Evolutionary conservation across 2,888 invertebrate genomes (phyloP), one percentile per base, ranked within the genome.

Genomic region (Pristionchus fissidentatus): DNA sequence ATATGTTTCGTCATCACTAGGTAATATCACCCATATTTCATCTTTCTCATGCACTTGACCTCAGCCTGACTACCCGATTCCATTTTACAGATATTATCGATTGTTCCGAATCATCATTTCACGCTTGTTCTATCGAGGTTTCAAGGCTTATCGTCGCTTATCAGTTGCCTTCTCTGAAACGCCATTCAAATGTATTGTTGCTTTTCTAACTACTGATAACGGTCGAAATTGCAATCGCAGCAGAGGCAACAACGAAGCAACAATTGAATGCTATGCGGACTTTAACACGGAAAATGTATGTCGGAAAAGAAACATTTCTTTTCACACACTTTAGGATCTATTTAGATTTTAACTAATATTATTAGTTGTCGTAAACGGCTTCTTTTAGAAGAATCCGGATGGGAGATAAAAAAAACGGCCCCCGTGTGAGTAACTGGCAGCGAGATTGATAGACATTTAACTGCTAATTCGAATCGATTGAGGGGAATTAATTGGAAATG

Each of bases 141-240:
- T 70, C 70, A 3, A 19, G 32, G 38, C 43, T 43, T 41, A 43
- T 43, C 41, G 22, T 26, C 10, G n/a, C 10, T 3, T 41, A n/a
- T n/a, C n/a, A n/a, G n/a, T n/a, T n/a, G n/a, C n/a, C n/a, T 38
- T 70, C 70, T n/a, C 70, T 41, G 70, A 70, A 70, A 38, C 70
- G 43, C 70, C n/a, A n/a, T 35, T 22, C 38, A 35, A 70, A 70
- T 41, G n/a, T n/a, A n/a, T n/a, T n/a, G n/a, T n/a, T n/a, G n/a
- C n/a, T n/a, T n/a, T 70, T 41, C 41, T 41, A 70, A 70, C 41
- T 26, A 4, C 43, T 8, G 26, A 22, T 1, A 38, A 1, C n/a
- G n/a, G n/a, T n/a, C n/a, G n/a, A n/a, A n/a, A n/a, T n/a, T n/a
- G n/a, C n/a, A n/a, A n/a, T n/a, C n/a, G n/a, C 2, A 70, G 43